Evolutionary conservation across 2,113 vertebrate species (phyloP), one percentile per base, ranked within the genome.

Genomic region (Anhinga rufa): DNA sequence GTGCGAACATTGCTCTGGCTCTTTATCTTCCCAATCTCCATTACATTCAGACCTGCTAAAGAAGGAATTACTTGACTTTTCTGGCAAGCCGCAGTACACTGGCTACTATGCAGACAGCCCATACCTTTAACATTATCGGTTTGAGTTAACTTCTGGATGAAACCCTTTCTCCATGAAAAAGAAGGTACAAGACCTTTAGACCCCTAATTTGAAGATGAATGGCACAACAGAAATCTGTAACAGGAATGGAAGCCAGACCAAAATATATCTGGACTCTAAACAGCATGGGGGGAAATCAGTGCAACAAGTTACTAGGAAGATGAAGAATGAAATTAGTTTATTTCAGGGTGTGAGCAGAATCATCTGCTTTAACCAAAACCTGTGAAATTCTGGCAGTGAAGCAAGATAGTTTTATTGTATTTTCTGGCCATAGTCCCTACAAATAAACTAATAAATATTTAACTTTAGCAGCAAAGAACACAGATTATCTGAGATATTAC

Each of bases 51-150:
- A 55, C 6, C 26, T 49, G 36, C 58, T 72, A 28, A 34, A 13
- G 72, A 44, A 46, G 68, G 40, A 54, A 12, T 44, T 40, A 5
- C 62, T 51, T 57, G 8, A 32, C 21, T 60, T 58, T 26, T 54
- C 48, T 82, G 65, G 12, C n/a, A 64, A 42, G 38, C 31, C 20
- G 2, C 0, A 1, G 32, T 9, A 8, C 15, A 4, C 48, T 62
- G 51, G 34, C 52, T 79, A 2, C 58, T 14, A 1, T 1, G 0
- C 60, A 60, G 61, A 7, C 46, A 82, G 44, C 57, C 55, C 1
- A 0, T 49, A 19, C 3, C 3, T 8, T 17, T 34, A 34, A 38
- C 4, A 0, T 44, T 4, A 20, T 13, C 17, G 2, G 31, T 54
- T 29, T 46, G 36, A 46, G 55, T 48, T 79, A 18, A 34, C 52